These are phyloP conservation scores for Pyrgilauda ruficollis DNA, from an alignment of 2,113 vertebrate species.

Conservation along the genomic window DNA sequence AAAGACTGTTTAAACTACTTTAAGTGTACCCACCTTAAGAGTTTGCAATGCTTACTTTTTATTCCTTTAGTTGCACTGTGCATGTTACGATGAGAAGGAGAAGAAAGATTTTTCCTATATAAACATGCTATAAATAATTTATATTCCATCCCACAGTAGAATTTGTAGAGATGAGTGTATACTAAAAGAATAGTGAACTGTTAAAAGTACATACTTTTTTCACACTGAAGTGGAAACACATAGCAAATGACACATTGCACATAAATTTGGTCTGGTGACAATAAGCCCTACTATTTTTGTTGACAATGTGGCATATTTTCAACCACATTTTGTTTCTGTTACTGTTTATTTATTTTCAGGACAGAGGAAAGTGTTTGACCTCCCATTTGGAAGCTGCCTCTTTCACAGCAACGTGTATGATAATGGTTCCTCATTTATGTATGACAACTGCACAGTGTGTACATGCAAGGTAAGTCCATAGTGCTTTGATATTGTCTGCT, in stretches of 20 bases:
- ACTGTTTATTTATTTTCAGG: conserved; percentile 73
- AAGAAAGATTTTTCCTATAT: conserved; percentile 24
- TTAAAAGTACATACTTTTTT: background rate
- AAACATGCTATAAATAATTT: conserved; percentile 33
- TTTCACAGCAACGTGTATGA: conserved; percentile 95
- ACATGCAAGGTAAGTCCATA: conserved; percentile 81
- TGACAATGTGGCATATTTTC: background rate
- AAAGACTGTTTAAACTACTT: conserved; percentile 17
- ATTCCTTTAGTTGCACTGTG: background rate
- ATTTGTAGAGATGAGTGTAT: background rate
- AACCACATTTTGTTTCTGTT: conserved; percentile 29
- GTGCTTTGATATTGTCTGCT: background rate
- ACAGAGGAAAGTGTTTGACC: conserved; percentile 97
- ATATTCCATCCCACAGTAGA: background rate
- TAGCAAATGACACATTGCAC: background rate
- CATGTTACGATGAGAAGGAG: background rate
- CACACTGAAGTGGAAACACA: conserved; percentile 5
- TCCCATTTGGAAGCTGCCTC: conserved; percentile 91
- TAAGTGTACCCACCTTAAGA: background rate
- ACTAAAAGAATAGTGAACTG: background rate
- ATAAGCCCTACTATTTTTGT: conserved; percentile 26
- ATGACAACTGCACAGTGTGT: conserved; percentile 92
- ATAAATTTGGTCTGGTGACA: conserved; percentile 33
- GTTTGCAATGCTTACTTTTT: conserved; percentile 8
- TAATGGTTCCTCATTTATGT: conserved; percentile 84